A percentile compares a stretch with the other conserved stretches of the same genome.
phyloP scores from a whole-genome alignment of 2,113 vertebrate species.

The Antechinus stuartii region DNA sequence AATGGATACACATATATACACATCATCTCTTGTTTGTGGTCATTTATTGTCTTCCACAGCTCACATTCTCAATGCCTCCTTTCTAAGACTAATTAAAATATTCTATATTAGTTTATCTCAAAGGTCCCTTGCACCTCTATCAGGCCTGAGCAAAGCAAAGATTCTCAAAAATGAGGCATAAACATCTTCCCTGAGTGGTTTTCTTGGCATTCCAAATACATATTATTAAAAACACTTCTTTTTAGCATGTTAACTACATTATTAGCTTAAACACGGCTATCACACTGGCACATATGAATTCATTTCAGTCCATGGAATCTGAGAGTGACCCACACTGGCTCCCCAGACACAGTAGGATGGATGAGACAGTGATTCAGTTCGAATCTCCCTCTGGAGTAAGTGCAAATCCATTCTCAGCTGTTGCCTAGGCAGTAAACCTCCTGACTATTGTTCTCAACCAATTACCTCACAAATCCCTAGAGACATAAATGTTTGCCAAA shows the following conservation, averaged over 20 bases:
- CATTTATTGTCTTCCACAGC: not conserved
- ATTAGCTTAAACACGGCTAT: not conserved
- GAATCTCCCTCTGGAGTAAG: constrained; percentile 45
- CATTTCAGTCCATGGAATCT: constrained; percentile 47
- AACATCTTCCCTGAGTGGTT: not conserved
- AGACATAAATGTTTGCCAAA: constrained; percentile 54
- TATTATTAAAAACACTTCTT: not conserved
- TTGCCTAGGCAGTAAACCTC: constrained; percentile 65
- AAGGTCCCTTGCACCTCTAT: not conserved
- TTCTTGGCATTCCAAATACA: not conserved
- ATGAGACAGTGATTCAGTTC: not conserved
- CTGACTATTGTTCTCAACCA: constrained; percentile 45
- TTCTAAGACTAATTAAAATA: not conserved
- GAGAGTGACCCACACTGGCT: constrained; percentile 24
- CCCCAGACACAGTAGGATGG: constrained; percentile 27
- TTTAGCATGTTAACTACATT: constrained; percentile 45
- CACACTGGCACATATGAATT: not conserved
- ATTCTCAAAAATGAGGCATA: not conserved
- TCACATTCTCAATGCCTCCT: not conserved
- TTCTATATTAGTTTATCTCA: not conserved
- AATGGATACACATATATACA: not conserved
- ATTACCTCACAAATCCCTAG: constrained; percentile 65
- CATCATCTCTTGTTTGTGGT: not conserved
- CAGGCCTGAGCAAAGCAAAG: not conserved
- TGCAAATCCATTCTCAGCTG: constrained; percentile 36